Evolutionary conservation across 2,797 vertebrate species (phyloP), one percentile per base, ranked within the genome.

Genomic region (Ctenopoma kingsleyae): DNA sequence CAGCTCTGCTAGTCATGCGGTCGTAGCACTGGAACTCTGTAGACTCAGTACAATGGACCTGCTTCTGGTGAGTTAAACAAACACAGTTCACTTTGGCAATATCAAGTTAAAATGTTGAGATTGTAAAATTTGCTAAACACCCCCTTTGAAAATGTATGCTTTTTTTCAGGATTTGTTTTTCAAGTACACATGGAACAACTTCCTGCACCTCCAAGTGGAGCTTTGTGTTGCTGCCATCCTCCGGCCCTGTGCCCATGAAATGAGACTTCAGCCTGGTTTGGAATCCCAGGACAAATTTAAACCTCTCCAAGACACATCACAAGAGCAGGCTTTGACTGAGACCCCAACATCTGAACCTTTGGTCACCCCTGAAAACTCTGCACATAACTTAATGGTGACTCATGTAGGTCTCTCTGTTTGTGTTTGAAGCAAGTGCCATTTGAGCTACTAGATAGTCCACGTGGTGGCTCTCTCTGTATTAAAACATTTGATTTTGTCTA

Each of bases 121-220:
- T 51, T 57, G 17, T 25, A 11, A 12, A 22, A 19, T 2, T 23
- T 47, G 6, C 41, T 35, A 20, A 61, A 67, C 36, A 10, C 44
- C 6, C 8, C 15, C 22, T 1, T 52, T 27, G 38, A 8, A 67
- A 73, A 44, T 56, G 2, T 51, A 0, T 66, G 8, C 10, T 44
- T 55, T 58, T 2, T 75, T 63, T 41, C 90, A 99, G 98, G 96
- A 99, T 82, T 93, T 99, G 82, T 99, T 98, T 92, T 99, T 99
- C 88, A 97, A 97, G 85, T 99, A 98, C 84, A 97, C 95, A 4
- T 99, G 98, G 98, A 99, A 99, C 93, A 99, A 99, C 87, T 99
- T 99, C 81, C 87, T 99, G 89, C 98, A 99, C 88, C 96, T 97
- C 86, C 98, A 99, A 96, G 98, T 99, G 92, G 98, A 99, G 80